These are phyloP conservation scores for Cryptomyrus ogoouensis DNA, from an alignment of 2,113 vertebrate species.

Conservation along the genomic window DNA sequence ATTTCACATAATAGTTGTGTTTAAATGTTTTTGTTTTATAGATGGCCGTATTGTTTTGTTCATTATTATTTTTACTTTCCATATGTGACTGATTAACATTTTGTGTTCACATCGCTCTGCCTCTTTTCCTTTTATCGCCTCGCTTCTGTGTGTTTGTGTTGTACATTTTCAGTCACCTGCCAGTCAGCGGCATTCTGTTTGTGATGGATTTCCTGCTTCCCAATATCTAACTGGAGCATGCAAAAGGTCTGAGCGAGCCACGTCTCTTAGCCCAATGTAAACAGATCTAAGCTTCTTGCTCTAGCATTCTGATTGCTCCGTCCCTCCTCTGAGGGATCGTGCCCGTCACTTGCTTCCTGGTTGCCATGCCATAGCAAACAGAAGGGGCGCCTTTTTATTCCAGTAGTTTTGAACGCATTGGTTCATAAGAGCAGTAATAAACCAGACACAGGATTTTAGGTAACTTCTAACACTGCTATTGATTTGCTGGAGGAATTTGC, in stretches of 20 bases:
- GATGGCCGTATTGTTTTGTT: background rate
- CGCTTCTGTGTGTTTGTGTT: background rate
- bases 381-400: background rate
- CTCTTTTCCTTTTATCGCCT: background rate
- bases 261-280: constrained; percentile 11
- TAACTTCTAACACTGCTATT: background rate
- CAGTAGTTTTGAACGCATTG: background rate
- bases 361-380: constrained; percentile 1
- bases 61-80: background rate
- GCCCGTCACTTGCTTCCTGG: background rate
- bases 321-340: background rate
- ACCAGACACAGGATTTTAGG: background rate
- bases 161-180: background rate
- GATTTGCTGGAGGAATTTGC: background rate
- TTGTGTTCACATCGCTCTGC: background rate
- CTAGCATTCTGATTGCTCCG: constrained; percentile 1
- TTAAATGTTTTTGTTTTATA: background rate
- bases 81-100: background rate
- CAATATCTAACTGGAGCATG: background rate
- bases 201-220: background rate
- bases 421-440: background rate
- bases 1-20: background rate
- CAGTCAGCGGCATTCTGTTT: background rate
- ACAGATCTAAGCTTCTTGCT: constrained; percentile 9
- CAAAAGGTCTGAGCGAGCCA: background rate